These are phyloP conservation scores for Cyanoderma ruficeps DNA, from an alignment of 2,113 vertebrate genomes.

Conservation along the genomic window DNA sequence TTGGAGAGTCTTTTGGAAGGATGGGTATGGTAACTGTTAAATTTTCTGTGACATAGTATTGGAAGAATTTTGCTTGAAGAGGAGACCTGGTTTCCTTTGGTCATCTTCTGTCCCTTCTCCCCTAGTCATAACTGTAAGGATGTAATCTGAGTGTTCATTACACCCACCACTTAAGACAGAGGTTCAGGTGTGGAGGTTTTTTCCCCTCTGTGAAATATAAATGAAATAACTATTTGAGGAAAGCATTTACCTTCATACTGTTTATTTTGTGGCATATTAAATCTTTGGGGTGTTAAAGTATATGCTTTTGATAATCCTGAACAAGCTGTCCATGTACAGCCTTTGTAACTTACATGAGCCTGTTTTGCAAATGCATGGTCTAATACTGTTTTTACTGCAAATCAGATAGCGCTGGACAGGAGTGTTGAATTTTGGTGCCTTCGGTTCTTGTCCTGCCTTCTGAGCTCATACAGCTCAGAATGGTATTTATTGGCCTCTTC, in stretches of 20 bases:
- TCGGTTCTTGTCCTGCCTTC: background rate
- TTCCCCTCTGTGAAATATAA: background rate
- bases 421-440: background rate
- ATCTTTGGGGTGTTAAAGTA: background rate
- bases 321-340: background rate
- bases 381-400: background rate
- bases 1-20: constrained; percentile 93
- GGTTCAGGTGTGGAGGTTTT: background rate
- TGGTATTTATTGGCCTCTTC: background rate
- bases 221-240: background rate
- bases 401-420: background rate
- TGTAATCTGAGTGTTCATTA: background rate
- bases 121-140: background rate
- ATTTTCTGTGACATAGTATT: background rate
- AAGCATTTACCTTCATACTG: background rate
- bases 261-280: background rate
- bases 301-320: background rate
- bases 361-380: background rate
- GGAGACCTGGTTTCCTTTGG: background rate
- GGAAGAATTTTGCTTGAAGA: background rate
- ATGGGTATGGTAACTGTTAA: constrained; percentile 79
- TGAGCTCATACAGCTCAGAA: background rate
- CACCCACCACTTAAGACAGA: background rate
- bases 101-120: background rate
- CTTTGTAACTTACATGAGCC: background rate